Evolutionary conservation across 2,113 vertebrate species (phyloP), one percentile per base, ranked within the genome.

Genomic region (Promerops cafer): DNA sequence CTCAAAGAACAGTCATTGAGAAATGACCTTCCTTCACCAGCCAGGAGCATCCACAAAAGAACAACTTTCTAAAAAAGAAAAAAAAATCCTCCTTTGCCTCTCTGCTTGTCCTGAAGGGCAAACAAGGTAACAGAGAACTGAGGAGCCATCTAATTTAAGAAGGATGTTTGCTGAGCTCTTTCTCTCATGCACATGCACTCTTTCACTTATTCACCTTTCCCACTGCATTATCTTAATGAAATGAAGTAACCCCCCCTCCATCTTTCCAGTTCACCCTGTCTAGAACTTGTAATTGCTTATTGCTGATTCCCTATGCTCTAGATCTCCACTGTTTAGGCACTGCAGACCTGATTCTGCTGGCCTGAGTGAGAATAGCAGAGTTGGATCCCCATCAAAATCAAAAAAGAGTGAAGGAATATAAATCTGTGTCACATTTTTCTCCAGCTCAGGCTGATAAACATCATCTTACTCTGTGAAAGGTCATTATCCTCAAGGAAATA

Each of bases 131-230:
- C 64, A 28, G 40, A 77, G 75, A 97, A 89, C 92, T 42, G 65
- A 94, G 88, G 83, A 93, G 92, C 92, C 57, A 94, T 95, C 94
- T 97, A 96, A 97, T 96, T 96, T 96, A 83, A 89, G 93, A 87
- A 82, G 86, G 60, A 94, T 97, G 94, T 97, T 97, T 97, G 94
- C 96, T 97, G 96, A 97, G 96, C 96, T 96, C 93, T 94, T 90
- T 95, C 86, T 92, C 69, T 96, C 80, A 96, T 96, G 96, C 96
- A 95, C 95, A 71, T 94, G 90, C 94, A 95, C 96, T 97, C 96
- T 90, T 95, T 95, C 94, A 95, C 94, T 90, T 94, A 92, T 94
- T 96, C 94, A 97, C 96, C 94, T 95, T 96, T 90, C 88, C 64
- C 40, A 49, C 86, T 93, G 94, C 93, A 96, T 96, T 97, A 96